phyloP scores from a whole-genome alignment of 2,888 invertebrate genomes.

The Tenodera sinensis region DNA sequence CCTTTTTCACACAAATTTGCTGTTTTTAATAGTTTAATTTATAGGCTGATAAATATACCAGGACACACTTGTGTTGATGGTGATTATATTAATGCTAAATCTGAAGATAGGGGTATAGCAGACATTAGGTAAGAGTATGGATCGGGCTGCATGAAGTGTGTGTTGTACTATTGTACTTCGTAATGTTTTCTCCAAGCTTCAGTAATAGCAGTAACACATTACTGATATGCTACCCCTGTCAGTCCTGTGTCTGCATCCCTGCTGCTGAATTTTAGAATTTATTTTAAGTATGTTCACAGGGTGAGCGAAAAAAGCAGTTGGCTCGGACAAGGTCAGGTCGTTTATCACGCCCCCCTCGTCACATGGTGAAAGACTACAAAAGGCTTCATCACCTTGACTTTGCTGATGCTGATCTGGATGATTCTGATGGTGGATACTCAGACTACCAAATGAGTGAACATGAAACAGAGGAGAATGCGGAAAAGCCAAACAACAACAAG shows the following conservation, averaged over 20 bases:
- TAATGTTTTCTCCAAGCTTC: too few relatives aligned
- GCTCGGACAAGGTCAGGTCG: constrained; percentile 55
- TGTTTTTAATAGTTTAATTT: too few relatives aligned
- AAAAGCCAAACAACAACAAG: constrained; percentile 6
- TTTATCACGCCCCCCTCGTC: constrained; percentile 56
- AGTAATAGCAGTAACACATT: too few relatives aligned
- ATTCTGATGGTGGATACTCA: constrained; percentile 57
- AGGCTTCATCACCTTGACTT: constrained; percentile 54
- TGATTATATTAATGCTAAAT: too few relatives aligned
- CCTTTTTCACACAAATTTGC: too few relatives aligned
- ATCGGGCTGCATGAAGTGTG: too few relatives aligned
- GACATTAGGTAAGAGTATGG: too few relatives aligned
- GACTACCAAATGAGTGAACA: constrained; percentile 48
- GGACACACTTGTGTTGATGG: too few relatives aligned
- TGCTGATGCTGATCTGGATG: constrained; percentile 53
- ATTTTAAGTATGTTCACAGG: constrained; percentile 36
- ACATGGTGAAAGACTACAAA: constrained; percentile 59
- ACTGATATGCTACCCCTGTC: too few relatives aligned
- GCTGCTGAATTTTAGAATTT: not conserved
- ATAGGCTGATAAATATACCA: too few relatives aligned
- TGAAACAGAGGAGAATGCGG: constrained; percentile 30
- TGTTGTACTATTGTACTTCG: too few relatives aligned
- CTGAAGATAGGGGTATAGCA: too few relatives aligned
- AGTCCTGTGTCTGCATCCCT: not conserved
- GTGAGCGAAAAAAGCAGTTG: constrained; percentile 48